Evolutionary conservation across 1,140 invertebrate species (phyloP).

Genomic region (Pomacea maculata): DNA sequence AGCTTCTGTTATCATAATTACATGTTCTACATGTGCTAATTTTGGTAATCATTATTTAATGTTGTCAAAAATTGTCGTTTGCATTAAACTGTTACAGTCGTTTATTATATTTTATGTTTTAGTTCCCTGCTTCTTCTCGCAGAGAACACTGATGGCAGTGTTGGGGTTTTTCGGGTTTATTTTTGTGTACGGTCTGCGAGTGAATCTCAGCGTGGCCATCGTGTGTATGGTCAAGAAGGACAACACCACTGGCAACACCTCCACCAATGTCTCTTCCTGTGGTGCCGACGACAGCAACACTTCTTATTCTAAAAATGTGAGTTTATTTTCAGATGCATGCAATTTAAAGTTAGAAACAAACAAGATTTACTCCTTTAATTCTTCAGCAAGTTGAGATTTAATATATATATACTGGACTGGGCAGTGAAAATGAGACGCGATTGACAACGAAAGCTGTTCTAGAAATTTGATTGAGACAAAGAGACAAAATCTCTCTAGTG

Average conservation of each 20-base stretch:
- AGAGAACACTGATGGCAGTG: conserved; percentile 44
- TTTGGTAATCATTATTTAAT: too few species aligned
- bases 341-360: background rate
- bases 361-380: background rate
- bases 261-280: background rate
- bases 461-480: too few species aligned
- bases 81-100: background rate
- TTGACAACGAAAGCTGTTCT: too few species aligned
- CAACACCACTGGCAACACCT: background rate
- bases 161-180: conserved; percentile 48
- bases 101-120: background rate
- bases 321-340: background rate
- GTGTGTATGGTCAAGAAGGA: conserved; percentile 77
- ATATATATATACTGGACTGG: too few species aligned
- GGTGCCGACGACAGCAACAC: background rate
- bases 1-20: too few species aligned
- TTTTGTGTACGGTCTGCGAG: conserved; percentile 79
- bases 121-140: conserved; percentile 38
- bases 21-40: too few species aligned
- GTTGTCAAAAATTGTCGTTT: conserved; percentile 2
- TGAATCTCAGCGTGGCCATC: conserved; percentile 84
- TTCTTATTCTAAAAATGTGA: background rate
- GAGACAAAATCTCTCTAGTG: background rate
- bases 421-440: too few species aligned
- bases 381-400: background rate